These are phyloP conservation scores for Bactericera cockerelli DNA, from an alignment of 1,140 invertebrate species.

Conservation along the genomic window DNA sequence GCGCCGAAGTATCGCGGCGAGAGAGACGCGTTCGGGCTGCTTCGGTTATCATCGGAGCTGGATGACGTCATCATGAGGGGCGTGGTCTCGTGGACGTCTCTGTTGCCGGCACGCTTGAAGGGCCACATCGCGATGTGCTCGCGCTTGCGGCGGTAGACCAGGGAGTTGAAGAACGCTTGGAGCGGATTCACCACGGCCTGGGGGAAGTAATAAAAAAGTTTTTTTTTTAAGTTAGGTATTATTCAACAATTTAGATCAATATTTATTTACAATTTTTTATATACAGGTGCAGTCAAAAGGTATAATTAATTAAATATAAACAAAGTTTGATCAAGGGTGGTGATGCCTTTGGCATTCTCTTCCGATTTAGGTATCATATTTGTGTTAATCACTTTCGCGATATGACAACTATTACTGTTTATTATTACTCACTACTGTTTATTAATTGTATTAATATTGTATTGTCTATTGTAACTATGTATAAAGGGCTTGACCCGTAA, in stretches of 20 bases:
- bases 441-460: too few species aligned
- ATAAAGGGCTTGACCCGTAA: too few species aligned
- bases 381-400: background rate
- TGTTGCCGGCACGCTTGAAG: background rate
- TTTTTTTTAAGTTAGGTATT: conserved; percentile 2
- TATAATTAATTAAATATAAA: too few species aligned
- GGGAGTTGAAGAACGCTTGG: conserved; percentile 60
- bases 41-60: background rate
- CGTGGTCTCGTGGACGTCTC: background rate
- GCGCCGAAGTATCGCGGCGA: background rate
- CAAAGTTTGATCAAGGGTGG: too few species aligned
- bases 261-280: too few species aligned
- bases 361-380: too few species aligned
- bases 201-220: conserved; percentile 22
- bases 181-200: conserved; percentile 65
- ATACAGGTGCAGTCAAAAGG: too few species aligned
- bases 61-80: background rate
- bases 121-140: conserved; percentile 8
- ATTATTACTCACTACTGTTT: background rate
- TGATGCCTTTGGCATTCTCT: too few species aligned
- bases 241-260: too few species aligned
- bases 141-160: conserved; percentile 47
- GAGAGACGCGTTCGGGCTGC: background rate
- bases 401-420: conserved; percentile 5
- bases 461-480: too few species aligned